Base-by-base conservation (phyloP, 2,797 vertebrate species). In the Pipistrellus kuhlii region DNA sequence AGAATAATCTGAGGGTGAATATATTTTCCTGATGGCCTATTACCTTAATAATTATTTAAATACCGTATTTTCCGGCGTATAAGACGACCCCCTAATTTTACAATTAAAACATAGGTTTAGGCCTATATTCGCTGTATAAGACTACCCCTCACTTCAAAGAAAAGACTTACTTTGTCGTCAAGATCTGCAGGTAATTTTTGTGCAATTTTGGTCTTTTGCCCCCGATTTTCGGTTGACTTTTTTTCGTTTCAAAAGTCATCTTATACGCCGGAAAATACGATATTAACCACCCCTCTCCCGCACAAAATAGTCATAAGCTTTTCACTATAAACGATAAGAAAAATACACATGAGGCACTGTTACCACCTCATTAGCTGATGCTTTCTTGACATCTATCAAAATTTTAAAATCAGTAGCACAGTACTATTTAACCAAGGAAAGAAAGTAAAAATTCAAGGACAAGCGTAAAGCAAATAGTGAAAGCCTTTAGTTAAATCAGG, bases 41-140 rank as follows among this genome's bases (percentile, higher is more conserved):
- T 80, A 66, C 57, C 71, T 64, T 88, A 76, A 41, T 38, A 83
- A 93, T 46, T 78, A 12, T 81, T 75, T 85, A 94, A 91, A 88
- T 23, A 35, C 35, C 35, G 4, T 35, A 35, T 35, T 35, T 35
- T 35, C 35, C 35, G 35, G 35, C 35, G 35, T 35, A 35, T 35
- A 35, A 35, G 35, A 35, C 4, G 35, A 35, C 35, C 4, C 35
- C 35, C 35, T 35, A 35, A 35, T 35, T 35, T 35, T 35, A 35
- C 35, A 35, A 4, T 35, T 35, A 35, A 35, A 35, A 35, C 35
- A 35, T 4, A 35, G 35, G 35, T 35, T 35, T 35, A 35, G 35
- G 35, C 35, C 35, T 35, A 35, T 35, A 35, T 35, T 35, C 35
- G 35, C 35, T 35, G 35, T 35, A 35, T 35, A 35, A 35, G 35